Percentiles rank a stretch among this genome's conserved stretches.
Evolutionary conservation across 2,888 invertebrate genomes (phyloP).

Genomic region (Parthenolecanium corni): DNA sequence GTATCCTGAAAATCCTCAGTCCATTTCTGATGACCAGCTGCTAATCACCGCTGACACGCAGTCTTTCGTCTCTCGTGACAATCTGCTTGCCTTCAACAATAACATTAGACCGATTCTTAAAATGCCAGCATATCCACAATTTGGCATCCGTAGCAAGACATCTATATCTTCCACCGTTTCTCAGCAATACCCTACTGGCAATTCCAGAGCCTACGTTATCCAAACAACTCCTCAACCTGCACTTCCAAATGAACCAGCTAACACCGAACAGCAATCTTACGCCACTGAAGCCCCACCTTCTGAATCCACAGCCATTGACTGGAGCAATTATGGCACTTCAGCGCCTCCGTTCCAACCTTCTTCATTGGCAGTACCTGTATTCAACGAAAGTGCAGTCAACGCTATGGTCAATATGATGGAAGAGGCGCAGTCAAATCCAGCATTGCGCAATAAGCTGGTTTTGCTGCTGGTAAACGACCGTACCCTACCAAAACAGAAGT

Average conservation of each 20-base stretch:
- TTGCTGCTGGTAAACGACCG: conserved; percentile 63
- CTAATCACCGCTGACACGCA: conserved; percentile 34
- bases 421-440: conserved; percentile 47
- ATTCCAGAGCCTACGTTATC: not conserved
- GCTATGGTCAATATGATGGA: conserved; percentile 70
- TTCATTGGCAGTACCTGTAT: conserved; percentile 37
- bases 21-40: conserved; percentile 31
- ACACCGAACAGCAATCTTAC: too few relatives aligned
- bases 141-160: conserved; percentile 22
- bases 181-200: not conserved
- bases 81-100: conserved; percentile 28
- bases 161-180: not conserved
- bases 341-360: too few relatives aligned
- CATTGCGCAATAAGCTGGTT: conserved; percentile 43
- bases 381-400: conserved; percentile 61
- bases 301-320: too few relatives aligned
- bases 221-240: not conserved
- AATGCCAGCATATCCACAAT: conserved; percentile 22
- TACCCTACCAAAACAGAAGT: conserved; percentile 49
- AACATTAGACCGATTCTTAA: conserved; percentile 6
- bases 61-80: conserved; percentile 34
- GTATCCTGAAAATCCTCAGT: not conserved
- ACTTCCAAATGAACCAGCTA: not conserved
- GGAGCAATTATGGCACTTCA: too few relatives aligned
- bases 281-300: too few relatives aligned